phyloP scores from a whole-genome alignment of 1,140 invertebrate genomes.

The Prorops nasuta region DNA sequence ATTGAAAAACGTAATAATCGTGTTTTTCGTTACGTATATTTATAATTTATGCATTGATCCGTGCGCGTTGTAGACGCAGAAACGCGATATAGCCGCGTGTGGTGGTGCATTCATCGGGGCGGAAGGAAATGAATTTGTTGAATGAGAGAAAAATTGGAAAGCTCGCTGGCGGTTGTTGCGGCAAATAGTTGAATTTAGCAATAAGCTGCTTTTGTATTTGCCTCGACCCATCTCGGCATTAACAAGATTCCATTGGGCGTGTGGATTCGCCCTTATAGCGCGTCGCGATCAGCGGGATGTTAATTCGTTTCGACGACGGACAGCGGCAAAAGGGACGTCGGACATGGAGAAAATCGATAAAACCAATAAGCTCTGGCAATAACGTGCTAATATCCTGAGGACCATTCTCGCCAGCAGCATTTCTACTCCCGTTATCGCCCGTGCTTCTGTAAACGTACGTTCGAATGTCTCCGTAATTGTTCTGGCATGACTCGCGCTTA shows the following conservation, averaged over 20 bases:
- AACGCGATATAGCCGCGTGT: too few species aligned
- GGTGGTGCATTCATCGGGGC: too few species aligned
- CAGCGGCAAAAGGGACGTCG: constrained; percentile 15
- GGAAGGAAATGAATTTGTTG: too few species aligned
- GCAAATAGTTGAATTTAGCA: too few species aligned
- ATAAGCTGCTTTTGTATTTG: too few species aligned
- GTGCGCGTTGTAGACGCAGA: too few species aligned
- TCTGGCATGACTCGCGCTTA: constrained; percentile 25
- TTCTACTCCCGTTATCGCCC: constrained; percentile 17
- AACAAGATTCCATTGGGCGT: constrained; percentile 18
- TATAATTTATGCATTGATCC: too few species aligned
- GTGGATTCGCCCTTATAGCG: constrained; percentile 12
- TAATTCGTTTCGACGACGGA: constrained; percentile 35
- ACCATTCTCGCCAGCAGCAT: constrained; percentile 40
- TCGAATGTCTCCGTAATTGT: constrained; percentile 29
- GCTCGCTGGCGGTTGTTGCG: too few species aligned
- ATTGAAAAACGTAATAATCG: too few species aligned
- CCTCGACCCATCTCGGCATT: too few species aligned
- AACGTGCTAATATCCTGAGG: constrained; percentile 49
- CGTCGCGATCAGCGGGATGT: constrained; percentile 24
- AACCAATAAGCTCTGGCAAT: constrained; percentile 46
- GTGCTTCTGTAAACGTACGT: constrained; percentile 26
- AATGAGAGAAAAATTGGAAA: too few species aligned
- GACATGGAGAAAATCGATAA: constrained; percentile 37
- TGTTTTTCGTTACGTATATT: too few species aligned